These are phyloP conservation scores for Apotomis capreana DNA, from an alignment of 2,888 invertebrate genomes.

Conservation along the genomic window DNA sequence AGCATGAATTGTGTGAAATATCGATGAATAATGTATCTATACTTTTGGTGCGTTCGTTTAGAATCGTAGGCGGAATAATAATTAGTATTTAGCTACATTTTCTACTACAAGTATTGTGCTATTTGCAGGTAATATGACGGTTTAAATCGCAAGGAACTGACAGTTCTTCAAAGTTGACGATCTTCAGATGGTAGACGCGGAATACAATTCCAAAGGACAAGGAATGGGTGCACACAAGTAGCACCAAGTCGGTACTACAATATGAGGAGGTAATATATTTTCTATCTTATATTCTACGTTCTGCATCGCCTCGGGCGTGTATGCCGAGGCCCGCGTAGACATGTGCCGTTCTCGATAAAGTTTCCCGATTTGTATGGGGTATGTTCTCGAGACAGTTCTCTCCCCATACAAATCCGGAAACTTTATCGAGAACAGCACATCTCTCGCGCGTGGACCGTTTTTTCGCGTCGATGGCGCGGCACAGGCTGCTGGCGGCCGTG, in stretches of 20 bases:
- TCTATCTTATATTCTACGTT: too few relatives aligned
- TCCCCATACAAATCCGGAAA: too few relatives aligned
- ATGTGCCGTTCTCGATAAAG: too few relatives aligned
- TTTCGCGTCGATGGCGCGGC: too few relatives aligned
- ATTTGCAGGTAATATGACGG: conserved; percentile 25
- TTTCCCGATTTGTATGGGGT: too few relatives aligned
- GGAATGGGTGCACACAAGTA: background rate
- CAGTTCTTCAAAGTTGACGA: background rate
- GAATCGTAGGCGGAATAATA: background rate
- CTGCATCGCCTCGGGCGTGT: too few relatives aligned
- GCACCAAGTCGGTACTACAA: background rate
- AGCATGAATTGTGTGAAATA: conserved; percentile 8
- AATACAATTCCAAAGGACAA: background rate
- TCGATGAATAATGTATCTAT: background rate
- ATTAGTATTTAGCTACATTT: background rate
- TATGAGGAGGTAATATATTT: background rate
- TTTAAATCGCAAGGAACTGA: conserved; percentile 3
- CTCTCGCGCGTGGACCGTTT: too few relatives aligned
- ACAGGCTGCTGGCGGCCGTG: too few relatives aligned
- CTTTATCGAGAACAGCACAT: too few relatives aligned
- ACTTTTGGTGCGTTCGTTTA: background rate
- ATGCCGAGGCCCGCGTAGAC: too few relatives aligned
- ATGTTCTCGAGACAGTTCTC: too few relatives aligned
- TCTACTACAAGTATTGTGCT: conserved; percentile 17
- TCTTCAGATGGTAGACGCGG: background rate